phyloP scores from a whole-genome alignment of 2,113 vertebrate species.

The Pristiophorus japonicus region DNA sequence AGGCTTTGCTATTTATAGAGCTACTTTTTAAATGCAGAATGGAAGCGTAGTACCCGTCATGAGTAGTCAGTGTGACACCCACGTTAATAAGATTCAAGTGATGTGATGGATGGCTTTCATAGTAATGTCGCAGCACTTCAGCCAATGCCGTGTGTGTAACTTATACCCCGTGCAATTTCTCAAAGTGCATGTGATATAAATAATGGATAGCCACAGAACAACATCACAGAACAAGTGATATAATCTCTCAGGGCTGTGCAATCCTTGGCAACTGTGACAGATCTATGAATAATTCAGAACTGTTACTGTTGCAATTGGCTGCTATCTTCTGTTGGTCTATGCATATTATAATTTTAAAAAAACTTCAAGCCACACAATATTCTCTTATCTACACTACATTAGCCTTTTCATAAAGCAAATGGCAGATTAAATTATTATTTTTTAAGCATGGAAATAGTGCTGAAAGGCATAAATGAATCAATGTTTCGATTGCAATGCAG shows the following conservation, averaged over 20 bases:
- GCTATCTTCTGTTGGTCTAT: slow-evolving; percentile 7
- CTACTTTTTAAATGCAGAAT: neutral
- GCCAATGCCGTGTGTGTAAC: neutral
- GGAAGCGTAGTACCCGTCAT: neutral
- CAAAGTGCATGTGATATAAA: slow-evolving; percentile 1
- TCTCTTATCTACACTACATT: slow-evolving; percentile 3
- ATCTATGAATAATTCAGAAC: slow-evolving; percentile 12
- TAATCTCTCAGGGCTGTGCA: slow-evolving; percentile 26
- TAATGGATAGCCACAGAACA: slow-evolving; percentile 9
- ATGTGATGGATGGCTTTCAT: neutral
- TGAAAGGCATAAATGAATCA: neutral
- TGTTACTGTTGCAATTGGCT: slow-evolving; percentile 6
- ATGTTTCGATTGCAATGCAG: neutral
- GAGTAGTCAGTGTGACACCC: neutral
- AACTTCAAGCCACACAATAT: slow-evolving; percentile 11
- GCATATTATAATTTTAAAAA: neutral
- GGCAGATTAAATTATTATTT: slow-evolving; percentile 16
- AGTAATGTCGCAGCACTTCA: neutral
- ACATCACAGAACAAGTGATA: slow-evolving; percentile 21
- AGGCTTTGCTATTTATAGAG: neutral
- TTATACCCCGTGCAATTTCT: slow-evolving; percentile 28
- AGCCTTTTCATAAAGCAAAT: neutral
- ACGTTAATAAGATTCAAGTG: neutral
- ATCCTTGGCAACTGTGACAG: slow-evolving; percentile 1
- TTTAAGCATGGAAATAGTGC: neutral